Base-by-base conservation (phyloP, 64 coral and sea anemone species). In the Porites lutea region DNA sequence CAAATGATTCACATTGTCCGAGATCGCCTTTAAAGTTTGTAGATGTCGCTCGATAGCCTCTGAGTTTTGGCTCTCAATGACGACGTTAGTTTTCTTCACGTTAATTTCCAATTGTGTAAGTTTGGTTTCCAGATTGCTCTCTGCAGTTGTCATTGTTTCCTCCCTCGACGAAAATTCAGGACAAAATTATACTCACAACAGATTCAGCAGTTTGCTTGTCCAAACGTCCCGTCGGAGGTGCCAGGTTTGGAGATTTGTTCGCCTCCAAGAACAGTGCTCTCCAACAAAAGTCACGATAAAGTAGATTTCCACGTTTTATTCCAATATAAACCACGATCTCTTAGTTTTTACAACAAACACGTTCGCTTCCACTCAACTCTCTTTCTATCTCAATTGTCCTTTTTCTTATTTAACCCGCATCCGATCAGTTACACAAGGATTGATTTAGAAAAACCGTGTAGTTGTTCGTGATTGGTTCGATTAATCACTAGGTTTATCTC, bases 41-140 rank as follows among this genome's bases (percentile, higher is more conserved):
- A 57, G 16, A 14, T 82, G 79, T 58, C 79, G 79, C 54, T 82
- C 79, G 1, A 59, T 53, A 16, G 79, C 79, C 52, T 82, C 45
- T 82, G 13, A 54, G 16, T 82, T 55, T 59, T 52, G 49, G 13
- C 13, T 7, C 59, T 82, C 50, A 22, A 82, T 47, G 12, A 82
- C 48, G 4, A 57, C 22, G 43, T 52, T 27, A 12, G 79, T 82
- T 16, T 58, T 50, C 27, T 52, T 19, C 43, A 79, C 77, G 52
- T 18, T 13, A 79, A 79, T 22, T 0, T 74, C 8, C 20, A 74
- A 48, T 21, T 74, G 72, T 74, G 46, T 74, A 37, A 74, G 46
- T 48, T 74, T 74, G 20, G 72, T 48, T 11, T 74, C 46, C 20
- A 74, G 72, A 74, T 74, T 74, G 20, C 10, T 48, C 46, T 74